These are phyloP conservation scores for Crambe crambe DNA, from an alignment of 37 sponge, comb jelly and placozoan genomes.

Conservation along the genomic window DNA sequence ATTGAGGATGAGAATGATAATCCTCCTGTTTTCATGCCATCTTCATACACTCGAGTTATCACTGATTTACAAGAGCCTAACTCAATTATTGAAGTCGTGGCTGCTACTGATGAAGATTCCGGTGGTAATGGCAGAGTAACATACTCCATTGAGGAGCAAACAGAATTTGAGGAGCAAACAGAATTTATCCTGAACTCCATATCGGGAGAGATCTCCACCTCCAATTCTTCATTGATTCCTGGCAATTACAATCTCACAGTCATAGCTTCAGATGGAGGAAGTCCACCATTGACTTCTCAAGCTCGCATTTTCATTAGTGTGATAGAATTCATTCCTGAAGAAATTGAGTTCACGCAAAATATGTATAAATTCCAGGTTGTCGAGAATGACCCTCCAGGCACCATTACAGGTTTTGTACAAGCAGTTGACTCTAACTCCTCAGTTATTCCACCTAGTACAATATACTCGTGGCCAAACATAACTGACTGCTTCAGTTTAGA, in stretches of 20 bases:
- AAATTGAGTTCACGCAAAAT: constrained; percentile 15
- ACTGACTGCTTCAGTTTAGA: constrained; percentile 22
- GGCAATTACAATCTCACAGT: constrained; percentile 42
- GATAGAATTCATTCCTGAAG: background rate
- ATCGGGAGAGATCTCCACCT: constrained; percentile 16
- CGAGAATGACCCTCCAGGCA: constrained; percentile 16
- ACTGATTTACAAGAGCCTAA: background rate
- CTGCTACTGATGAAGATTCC: constrained; percentile 37
- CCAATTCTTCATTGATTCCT: constrained; percentile 5
- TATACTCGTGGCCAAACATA: constrained; percentile 6
- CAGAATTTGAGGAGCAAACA: background rate
- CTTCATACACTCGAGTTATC: constrained; percentile 31
- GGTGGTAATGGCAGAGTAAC: background rate
- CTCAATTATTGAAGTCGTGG: constrained; percentile 14
- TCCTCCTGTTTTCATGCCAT: constrained; percentile 21
- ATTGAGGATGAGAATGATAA: constrained; percentile 42
- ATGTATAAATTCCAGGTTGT: constrained; percentile 9
- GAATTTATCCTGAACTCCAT: constrained; percentile 17
- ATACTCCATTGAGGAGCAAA: background rate
- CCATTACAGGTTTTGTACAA: constrained; percentile 7
- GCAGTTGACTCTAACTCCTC: background rate
- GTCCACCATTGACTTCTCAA: background rate
- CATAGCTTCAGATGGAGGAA: constrained; percentile 41
- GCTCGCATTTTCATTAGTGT: constrained; percentile 23
- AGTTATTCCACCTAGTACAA: background rate